Conservation (phyloP, 2,113 vertebrate genomes). For the Dromas ardeola region DNA sequence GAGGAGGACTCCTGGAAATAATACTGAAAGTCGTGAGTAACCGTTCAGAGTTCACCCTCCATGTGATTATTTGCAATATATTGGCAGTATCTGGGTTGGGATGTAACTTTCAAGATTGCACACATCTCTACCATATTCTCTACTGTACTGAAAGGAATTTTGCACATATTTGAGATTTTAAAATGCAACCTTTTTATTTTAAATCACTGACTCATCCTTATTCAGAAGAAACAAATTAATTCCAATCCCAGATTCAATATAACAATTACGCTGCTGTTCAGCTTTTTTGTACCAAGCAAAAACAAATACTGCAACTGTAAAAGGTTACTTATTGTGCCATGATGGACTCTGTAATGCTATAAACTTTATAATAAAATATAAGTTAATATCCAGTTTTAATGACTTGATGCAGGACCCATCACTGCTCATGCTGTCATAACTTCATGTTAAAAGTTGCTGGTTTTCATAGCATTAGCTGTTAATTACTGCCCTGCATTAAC, state of each 20-base stretch:
- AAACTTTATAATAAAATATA: slow-evolving; percentile 40
- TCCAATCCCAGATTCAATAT: background rate
- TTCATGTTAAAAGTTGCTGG: background rate
- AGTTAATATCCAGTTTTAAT: slow-evolving; percentile 24
- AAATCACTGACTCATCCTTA: background rate
- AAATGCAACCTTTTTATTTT: slow-evolving; percentile 24
- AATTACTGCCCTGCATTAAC: background rate
- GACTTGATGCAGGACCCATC: background rate
- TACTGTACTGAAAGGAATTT: slow-evolving; percentile 52
- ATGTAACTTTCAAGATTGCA: background rate
- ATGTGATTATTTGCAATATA: background rate
- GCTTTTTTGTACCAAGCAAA: background rate
- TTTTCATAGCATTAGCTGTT: background rate
- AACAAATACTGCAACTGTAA: background rate
- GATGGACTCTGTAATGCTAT: slow-evolving; percentile 12
- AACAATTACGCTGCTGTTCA: background rate
- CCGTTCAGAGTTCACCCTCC: background rate
- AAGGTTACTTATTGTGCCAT: background rate
- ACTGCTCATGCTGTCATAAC: background rate
- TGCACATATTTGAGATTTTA: slow-evolving; percentile 61
- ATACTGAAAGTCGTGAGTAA: background rate
- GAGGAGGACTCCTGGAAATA: slow-evolving; percentile 12
- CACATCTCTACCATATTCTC: background rate
- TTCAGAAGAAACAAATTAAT: background rate
- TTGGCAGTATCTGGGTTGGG: background rate